Conservation (phyloP, 2,113 vertebrate genomes). For the Crotalus horridus region DNA sequence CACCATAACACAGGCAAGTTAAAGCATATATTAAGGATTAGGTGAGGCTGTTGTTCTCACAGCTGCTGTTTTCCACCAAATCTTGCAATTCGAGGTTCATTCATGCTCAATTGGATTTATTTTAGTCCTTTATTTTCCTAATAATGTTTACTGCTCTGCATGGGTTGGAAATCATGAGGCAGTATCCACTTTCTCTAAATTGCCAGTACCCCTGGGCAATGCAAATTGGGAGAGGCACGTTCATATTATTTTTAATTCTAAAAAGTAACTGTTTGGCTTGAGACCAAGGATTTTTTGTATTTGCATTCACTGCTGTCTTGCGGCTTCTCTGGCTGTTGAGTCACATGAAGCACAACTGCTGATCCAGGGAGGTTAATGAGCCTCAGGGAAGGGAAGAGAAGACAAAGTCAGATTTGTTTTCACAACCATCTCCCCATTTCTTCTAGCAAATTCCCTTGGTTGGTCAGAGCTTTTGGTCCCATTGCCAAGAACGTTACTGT, state of each 20-base stretch:
- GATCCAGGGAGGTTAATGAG: constrained; percentile 25
- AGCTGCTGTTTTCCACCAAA: neutral
- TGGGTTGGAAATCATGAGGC: constrained; percentile 22
- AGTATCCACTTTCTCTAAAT: neutral
- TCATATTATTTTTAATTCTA: neutral
- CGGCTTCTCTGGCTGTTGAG: neutral
- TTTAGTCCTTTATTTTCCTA: constrained; percentile 26
- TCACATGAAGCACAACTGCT: constrained; percentile 32
- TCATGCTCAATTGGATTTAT: neutral
- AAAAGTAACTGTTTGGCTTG: neutral
- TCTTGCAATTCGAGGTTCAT: neutral
- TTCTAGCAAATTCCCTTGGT: constrained; percentile 23
- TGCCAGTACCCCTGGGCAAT: neutral
- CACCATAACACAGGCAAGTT: neutral
- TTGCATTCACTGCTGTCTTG: neutral
- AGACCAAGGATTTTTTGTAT: neutral
- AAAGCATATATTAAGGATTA: neutral
- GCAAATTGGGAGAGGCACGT: neutral
- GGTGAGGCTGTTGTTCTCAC: neutral
- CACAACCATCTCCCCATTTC: neutral
- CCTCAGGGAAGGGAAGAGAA: constrained; percentile 6
- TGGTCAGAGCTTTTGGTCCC: neutral
- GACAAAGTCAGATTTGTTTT: constrained; percentile 51
- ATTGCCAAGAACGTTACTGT: constrained; percentile 7
- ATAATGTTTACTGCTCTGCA: neutral